Percentiles rank a stretch among this genome's conserved stretches.
These are phyloP conservation scores for Bibio marci DNA, from an alignment of 2,888 invertebrate species.

Conservation along the genomic window DNA sequence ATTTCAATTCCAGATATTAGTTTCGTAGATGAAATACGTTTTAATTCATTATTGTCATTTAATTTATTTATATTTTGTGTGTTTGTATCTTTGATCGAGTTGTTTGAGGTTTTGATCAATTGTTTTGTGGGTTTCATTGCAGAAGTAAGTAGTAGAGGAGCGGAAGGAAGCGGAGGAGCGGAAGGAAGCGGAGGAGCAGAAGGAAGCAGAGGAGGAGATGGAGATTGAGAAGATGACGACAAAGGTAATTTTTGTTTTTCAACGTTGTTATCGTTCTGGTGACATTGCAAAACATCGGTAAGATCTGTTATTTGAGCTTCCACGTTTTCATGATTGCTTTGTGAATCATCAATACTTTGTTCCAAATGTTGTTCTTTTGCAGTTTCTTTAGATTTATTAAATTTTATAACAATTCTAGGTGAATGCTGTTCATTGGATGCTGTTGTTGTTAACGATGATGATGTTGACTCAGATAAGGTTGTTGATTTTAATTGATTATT, in stretches of 20 bases:
- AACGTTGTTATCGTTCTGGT: not conserved
- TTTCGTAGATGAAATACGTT: no score
- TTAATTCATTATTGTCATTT: no score
- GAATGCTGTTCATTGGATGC: slow-evolving; percentile 27
- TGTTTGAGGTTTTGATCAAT: no score
- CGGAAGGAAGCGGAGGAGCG: no score
- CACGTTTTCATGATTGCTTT: not conserved
- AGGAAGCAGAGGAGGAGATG: no score
- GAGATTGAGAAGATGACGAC: no score
- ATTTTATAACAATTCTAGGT: slow-evolving; percentile 43
- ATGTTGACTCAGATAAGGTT: not conserved
- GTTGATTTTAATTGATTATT: not conserved
- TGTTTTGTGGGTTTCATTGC: no score
- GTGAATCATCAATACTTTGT: not conserved
- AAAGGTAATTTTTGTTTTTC: not conserved
- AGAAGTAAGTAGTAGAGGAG: no score
- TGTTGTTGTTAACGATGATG: not conserved
- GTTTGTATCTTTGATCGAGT: no score
- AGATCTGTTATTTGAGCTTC: not conserved
- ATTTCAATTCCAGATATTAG: no score
- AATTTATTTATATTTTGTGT: no score
- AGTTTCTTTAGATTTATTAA: slow-evolving; percentile 32
- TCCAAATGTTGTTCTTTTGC: not conserved
- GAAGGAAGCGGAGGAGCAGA: no score
- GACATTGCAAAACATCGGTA: not conserved